Base-by-base conservation (phyloP, 2,113 vertebrate genomes). In the Nothobranchius furzeri region DNA sequence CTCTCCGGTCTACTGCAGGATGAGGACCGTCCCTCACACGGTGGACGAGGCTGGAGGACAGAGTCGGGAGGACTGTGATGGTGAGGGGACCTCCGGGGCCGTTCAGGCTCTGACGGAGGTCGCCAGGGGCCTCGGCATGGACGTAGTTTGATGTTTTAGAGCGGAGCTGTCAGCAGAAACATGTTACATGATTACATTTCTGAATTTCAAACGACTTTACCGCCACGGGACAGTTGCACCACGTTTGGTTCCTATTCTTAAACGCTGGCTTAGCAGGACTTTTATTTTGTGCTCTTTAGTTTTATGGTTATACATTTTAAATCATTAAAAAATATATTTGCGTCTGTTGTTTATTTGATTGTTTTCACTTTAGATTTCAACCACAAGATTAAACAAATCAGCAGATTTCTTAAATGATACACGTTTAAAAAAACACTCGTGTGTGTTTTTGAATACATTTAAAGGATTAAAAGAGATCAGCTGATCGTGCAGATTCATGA, bases 71-170 rank as follows among this genome's bases (percentile, higher is more conserved):
- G 68, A 79, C 42, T 63, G 64, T 2, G 81, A 83, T 9, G 68
- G 53, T 0, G 67, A 60, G 0, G 86, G 67, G 43, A 81, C 89
- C 0, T 93, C 91, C 0, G 90, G 92, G 9, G 93, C 93, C 0
- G 92, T 92, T 11, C 85, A 87, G 72, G 92, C 90, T 9, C 82
- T 94, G 64, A 91, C 93, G 0, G 89, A 90, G 56, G 93, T 94
- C 0, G 93, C 93, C 0, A 78, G 92, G 57, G 93, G 93, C 30
- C 85, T 94, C 10, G 93, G 93, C 9, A 94, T 94, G 90, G 92
- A 94, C 20, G 91, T 94, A 11, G 92, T 94, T 48, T 94, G 73
- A 92, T 12, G 6, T 47, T 40, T n/a, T 25, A 46, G 13, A 17
- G 8, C 49, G 30, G 14, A 61, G 51, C n/a, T 12, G 3, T 11